phyloP scores from a whole-genome alignment of 2,113 vertebrate species.

The Ascaphus truei region DNA sequence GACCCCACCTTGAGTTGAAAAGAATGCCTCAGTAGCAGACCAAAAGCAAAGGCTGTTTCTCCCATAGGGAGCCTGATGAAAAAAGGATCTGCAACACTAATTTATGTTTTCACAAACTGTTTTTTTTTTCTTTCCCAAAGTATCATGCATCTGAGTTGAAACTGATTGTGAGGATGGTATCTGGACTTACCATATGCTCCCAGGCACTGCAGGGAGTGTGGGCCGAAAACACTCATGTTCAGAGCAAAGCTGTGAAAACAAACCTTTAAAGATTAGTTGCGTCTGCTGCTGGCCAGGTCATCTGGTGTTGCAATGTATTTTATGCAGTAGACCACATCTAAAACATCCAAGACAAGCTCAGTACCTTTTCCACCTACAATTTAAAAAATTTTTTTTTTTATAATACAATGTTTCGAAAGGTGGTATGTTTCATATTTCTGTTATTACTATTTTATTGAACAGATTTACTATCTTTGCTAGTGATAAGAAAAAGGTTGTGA shows the following conservation, averaged over 20 bases:
- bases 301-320: conserved; percentile 38
- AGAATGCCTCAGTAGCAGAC: conserved; percentile 34
- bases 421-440: no score
- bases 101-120: conserved; percentile 54
- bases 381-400: no score
- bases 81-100: conserved; percentile 38
- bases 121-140: conserved; percentile 47
- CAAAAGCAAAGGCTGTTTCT: conserved; percentile 33
- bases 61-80: conserved; percentile 33
- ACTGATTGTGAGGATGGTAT: conserved; percentile 50
- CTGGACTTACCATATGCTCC: conserved; percentile 51
- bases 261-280: conserved; percentile 60
- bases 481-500: no score
- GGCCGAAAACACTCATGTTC: conserved; percentile 52
- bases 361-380: neutral
- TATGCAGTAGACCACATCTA: neutral
- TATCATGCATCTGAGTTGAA: conserved; percentile 55
- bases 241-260: conserved; percentile 78
- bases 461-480: no score
- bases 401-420: no score
- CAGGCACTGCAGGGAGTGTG: conserved; percentile 64
- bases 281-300: conserved; percentile 53
- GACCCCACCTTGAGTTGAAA: conserved; percentile 29
- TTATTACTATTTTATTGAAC: no score
- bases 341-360: conserved; percentile 11